These are phyloP conservation scores for Musca domestica DNA, from an alignment of 1,140 invertebrate species.

Conservation along the genomic window DNA sequence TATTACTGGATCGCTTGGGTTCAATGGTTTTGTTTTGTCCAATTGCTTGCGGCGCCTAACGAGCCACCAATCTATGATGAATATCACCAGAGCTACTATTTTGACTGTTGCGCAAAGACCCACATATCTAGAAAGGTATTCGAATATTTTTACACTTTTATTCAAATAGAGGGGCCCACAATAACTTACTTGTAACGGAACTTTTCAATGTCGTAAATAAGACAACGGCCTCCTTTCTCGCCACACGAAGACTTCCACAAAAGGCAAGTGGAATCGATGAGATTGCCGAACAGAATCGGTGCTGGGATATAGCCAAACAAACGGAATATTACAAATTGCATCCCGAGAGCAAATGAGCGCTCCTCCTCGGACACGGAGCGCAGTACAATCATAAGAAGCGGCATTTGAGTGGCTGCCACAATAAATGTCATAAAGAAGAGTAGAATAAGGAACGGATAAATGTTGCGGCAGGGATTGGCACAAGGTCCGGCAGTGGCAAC, in stretches of 20 bases:
- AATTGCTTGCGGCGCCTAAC: constrained; percentile 74
- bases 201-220: constrained; percentile 91
- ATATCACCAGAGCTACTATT: constrained; percentile 79
- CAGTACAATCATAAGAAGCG: constrained; percentile 90
- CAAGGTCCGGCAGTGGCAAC: constrained; percentile 88
- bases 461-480: constrained; percentile 84
- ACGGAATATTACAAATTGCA: constrained; percentile 95
- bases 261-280: constrained; percentile 93
- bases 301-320: constrained; percentile 94
- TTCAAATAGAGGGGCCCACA: no score
- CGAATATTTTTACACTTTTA: not conserved
- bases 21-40: constrained; percentile 70
- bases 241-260: constrained; percentile 89
- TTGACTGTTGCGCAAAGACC: constrained; percentile 89
- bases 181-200: constrained; percentile 79
- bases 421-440: constrained; percentile 95
- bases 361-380: constrained; percentile 90
- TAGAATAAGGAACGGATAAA: constrained; percentile 89
- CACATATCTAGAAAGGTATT: constrained; percentile 74
- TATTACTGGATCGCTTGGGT: constrained; percentile 73
- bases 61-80: constrained; percentile 85
- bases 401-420: constrained; percentile 92
- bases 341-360: constrained; percentile 89
- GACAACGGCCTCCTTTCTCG: constrained; percentile 81
- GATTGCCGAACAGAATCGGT: constrained; percentile 91